phyloP scores from a whole-genome alignment of 2,113 vertebrate species.

The Tetrao urogallus region DNA sequence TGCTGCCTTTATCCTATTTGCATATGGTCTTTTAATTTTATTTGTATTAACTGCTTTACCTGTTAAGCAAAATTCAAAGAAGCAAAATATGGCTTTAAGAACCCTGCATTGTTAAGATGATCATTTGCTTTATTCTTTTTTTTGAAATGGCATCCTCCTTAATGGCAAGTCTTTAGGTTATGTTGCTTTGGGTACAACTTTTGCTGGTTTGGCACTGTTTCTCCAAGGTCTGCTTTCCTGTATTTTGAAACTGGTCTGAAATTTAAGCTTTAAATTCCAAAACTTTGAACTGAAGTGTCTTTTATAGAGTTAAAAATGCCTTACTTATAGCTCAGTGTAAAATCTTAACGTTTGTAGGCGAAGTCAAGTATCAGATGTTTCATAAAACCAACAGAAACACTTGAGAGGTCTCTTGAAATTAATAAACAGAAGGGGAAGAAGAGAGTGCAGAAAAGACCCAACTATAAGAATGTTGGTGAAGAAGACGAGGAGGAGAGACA shows the following conservation, averaged over 20 bases:
- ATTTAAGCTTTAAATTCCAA: neutral
- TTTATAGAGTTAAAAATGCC: neutral
- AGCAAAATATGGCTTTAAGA: neutral
- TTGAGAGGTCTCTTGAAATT: conserved; percentile 95
- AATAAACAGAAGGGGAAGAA: conserved; percentile 93
- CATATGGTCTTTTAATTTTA: neutral
- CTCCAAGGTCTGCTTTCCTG: neutral
- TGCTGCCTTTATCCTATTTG: neutral
- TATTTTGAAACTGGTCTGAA: neutral
- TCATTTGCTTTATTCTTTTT: neutral
- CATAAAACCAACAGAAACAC: conserved; percentile 90
- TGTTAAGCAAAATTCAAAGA: neutral
- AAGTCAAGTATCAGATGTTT: conserved; percentile 90
- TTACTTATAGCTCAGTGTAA: neutral
- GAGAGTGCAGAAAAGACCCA: conserved; percentile 92
- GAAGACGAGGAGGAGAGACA: conserved; percentile 94
- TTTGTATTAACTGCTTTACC: neutral
- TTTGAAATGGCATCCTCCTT: neutral
- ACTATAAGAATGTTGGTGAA: conserved; percentile 98
- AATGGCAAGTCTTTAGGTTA: neutral
- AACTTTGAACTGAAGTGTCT: neutral
- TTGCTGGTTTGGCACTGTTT: neutral
- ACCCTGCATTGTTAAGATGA: neutral
- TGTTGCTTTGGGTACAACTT: neutral
- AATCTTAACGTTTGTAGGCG: conserved; percentile 69